phyloP scores from a whole-genome alignment of 1,140 invertebrate genomes.

The Drosophila ambigua region DNA sequence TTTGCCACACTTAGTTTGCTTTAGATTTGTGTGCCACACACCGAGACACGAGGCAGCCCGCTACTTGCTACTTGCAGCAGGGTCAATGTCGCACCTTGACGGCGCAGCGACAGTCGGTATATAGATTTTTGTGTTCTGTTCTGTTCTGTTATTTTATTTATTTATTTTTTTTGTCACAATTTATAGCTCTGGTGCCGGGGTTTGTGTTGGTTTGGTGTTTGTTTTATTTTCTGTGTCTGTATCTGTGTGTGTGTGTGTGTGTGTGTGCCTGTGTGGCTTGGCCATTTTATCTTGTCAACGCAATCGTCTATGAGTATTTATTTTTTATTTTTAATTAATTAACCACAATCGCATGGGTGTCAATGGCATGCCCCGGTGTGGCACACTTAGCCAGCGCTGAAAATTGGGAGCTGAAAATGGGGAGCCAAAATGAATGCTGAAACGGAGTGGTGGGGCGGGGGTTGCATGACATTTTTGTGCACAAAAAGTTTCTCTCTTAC shows the following conservation, averaged over 20 bases:
- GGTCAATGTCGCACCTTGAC: conserved; percentile 79
- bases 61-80: conserved; percentile 29
- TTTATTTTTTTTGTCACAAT: conserved; percentile 64
- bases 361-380: conserved; percentile 58
- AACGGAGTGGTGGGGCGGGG: conserved; percentile 24
- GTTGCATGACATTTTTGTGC: not conserved
- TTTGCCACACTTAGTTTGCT: not conserved
- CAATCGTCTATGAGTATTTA: conserved; percentile 75
- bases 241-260: conserved; percentile 40
- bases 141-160: conserved; percentile 40
- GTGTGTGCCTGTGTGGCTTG: conserved; percentile 47
- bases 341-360: conserved; percentile 77
- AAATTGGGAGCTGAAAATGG: conserved; percentile 23
- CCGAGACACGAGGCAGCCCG: not conserved
- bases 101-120: conserved; percentile 36
- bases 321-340: conserved; percentile 69
- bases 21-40: conserved; percentile 52
- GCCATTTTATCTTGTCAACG: conserved; percentile 77
- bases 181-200: conserved; percentile 60
- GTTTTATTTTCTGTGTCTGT: conserved; percentile 35
- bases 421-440: conserved; percentile 30
- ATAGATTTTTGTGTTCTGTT: conserved; percentile 55
- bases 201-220: conserved; percentile 34
- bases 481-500: conserved; percentile 23
- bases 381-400: conserved; percentile 28